Evolutionary conservation across 2,113 vertebrate species (phyloP).

Genomic region (Orientallactaga bullata): DNA sequence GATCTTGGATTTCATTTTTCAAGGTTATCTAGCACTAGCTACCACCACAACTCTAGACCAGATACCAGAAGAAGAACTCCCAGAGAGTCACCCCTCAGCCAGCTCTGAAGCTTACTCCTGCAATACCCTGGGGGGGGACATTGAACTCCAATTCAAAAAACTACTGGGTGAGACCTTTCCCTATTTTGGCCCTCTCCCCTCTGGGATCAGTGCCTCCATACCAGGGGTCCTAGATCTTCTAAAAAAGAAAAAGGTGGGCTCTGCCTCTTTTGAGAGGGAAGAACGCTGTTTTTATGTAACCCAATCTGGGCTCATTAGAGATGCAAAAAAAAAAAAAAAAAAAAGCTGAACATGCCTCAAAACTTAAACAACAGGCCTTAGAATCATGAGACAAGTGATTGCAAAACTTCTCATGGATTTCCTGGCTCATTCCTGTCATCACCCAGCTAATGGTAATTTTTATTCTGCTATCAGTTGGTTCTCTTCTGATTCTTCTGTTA

Average conservation of each 20-base stretch:
- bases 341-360: not conserved
- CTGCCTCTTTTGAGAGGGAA: not conserved
- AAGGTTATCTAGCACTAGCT: not conserved
- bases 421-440: no score
- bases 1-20: no score
- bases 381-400: not conserved
- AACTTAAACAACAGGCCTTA: not conserved
- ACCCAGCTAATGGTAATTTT: not conserved
- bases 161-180: not conserved
- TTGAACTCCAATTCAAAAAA: not conserved
- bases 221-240: not conserved
- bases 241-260: not conserved
- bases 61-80: not conserved
- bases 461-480: not conserved
- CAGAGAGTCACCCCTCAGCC: not conserved
- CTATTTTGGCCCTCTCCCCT: no score
- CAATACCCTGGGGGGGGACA: not conserved
- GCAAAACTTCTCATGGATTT: not conserved
- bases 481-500: not conserved
- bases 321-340: not conserved
- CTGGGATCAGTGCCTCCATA: not conserved
- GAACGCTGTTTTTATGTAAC: not conserved
- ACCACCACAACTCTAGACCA: not conserved
- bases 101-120: not conserved
- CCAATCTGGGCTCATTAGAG: not conserved